Base-by-base conservation (phyloP, 30 jellyfish, hydroid and myxozoan genomes). In the Chironex yamaguchii region DNA sequence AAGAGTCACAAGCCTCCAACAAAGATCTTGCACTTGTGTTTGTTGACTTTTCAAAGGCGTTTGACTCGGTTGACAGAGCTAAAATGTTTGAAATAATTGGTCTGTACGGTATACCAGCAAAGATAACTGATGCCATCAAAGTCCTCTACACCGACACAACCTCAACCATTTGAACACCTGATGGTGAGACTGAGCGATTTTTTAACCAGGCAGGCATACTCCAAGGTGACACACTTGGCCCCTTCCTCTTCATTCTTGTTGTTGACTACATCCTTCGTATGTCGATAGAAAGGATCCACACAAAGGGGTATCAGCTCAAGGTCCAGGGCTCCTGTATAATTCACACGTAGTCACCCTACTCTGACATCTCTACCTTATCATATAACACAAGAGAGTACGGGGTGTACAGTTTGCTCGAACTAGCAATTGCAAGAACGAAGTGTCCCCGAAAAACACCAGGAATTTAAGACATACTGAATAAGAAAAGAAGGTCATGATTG, bases 161-260 rank as follows among this genome's bases (percentile, higher is more conserved):
- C 3, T 35, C 81, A 9, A 49, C 11, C 2, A 42, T 74, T n/a
- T 3, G 13, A 49, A 74, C 87, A 23, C 13, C 70, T 2, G 87
- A 42, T 13, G 87, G 64, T 53, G 85, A 9, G 24, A 48, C 85
- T 3, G 52, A 49, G 2, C 24, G 25, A 21, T 42, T 74, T 31
- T 12, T 2, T n/a, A 50, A 21, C 4, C 2, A 20, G 28, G 29
- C 87, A 74, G 81, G 87, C 3, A 42, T 74, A 4, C 82, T 74
- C 4, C 87, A 49, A 32, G 87, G 87, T 28, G 85, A 74, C 78
- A 70, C 84, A 3, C 23, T 70, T 3, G 84, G 74, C 29, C 84
- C 84, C 2, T 70, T 3, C 29, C 84, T 70, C 3, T 70, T 29
- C 76, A 34, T 70, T 35, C 17, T 70, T 3, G 78, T 34, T 3